These are phyloP conservation scores for Parascotia fuliginaria DNA, from an alignment of 2,888 invertebrate genomes.

Conservation along the genomic window DNA sequence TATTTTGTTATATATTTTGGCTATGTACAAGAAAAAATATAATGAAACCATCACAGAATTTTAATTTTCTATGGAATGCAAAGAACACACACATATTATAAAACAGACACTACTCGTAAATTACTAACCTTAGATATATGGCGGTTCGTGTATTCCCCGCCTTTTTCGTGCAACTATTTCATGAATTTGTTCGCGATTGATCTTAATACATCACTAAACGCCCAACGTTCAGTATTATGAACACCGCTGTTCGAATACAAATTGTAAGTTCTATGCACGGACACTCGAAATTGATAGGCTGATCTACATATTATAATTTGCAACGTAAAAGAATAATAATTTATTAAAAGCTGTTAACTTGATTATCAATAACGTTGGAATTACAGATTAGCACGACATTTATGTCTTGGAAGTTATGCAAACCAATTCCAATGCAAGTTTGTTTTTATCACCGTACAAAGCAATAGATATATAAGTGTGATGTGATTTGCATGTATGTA, in stretches of 20 bases:
- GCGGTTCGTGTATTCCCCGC: conserved; percentile 17
- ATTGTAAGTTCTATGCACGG: conserved; percentile 12
- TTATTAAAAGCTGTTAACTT: neutral
- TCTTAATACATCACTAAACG: conserved; percentile 14
- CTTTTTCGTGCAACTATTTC: conserved; percentile 33
- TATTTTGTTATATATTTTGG: too few species aligned
- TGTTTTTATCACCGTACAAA: too few species aligned
- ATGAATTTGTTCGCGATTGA: conserved; percentile 20
- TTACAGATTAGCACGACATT: neutral
- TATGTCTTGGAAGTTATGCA: neutral
- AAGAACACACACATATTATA: neutral
- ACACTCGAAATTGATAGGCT: conserved; percentile 2
- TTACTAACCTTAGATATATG: conserved; percentile 5
- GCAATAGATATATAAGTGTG: too few species aligned
- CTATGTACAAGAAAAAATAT: too few species aligned
- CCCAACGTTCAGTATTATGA: conserved; percentile 16
- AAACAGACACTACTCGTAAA: too few species aligned
- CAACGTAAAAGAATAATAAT: conserved; percentile 2
- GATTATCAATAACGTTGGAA: neutral
- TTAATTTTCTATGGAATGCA: neutral
- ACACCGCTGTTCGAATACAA: conserved; percentile 11
- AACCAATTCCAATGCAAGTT: neutral
- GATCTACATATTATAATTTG: conserved; percentile 10
- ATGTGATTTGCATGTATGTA: too few species aligned
- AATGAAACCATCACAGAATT: neutral